phyloP scores from a whole-genome alignment of 2,888 invertebrate genomes.

The Agapostemon virescens region DNA sequence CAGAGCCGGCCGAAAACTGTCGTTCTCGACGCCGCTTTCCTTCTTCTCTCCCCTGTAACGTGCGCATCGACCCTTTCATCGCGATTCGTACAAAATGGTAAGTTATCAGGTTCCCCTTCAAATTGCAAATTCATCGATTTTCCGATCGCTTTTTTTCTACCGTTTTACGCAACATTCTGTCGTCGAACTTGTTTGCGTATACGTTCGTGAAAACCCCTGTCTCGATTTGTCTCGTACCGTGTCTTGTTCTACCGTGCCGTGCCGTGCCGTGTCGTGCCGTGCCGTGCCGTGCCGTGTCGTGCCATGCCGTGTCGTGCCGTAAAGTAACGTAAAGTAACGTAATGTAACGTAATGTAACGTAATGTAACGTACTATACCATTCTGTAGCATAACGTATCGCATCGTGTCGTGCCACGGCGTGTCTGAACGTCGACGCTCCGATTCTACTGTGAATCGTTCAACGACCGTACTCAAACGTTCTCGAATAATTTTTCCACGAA shows the following conservation, averaged over 20 bases:
- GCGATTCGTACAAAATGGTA: constrained; percentile 72
- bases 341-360: too few relatives aligned
- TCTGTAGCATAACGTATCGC: too few relatives aligned
- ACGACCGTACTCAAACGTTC: not conserved
- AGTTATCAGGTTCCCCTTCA: constrained; percentile 54
- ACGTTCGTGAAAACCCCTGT: not conserved
- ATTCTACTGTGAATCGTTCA: not conserved
- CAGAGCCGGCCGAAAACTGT: constrained; percentile 68
- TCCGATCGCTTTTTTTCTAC: not conserved
- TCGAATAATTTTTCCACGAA: not conserved
- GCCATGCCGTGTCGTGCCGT: not conserved
- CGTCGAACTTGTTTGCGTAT: not conserved
- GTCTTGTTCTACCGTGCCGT: not conserved
- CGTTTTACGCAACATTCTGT: not conserved
- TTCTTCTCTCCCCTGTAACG: constrained; percentile 39
- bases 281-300: not conserved
- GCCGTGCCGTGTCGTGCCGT: not conserved
- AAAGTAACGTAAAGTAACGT: not conserved
- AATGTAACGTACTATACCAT: too few relatives aligned
- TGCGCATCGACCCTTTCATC: constrained; percentile 35
- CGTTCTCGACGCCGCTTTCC: constrained; percentile 44
- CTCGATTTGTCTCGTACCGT: not conserved
- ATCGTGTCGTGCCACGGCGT: not conserved
- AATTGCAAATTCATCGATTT: not conserved
- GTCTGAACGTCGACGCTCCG: not conserved